Base-by-base conservation (phyloP, 1,140 invertebrate genomes). In the Metopolophium dirhodum region DNA sequence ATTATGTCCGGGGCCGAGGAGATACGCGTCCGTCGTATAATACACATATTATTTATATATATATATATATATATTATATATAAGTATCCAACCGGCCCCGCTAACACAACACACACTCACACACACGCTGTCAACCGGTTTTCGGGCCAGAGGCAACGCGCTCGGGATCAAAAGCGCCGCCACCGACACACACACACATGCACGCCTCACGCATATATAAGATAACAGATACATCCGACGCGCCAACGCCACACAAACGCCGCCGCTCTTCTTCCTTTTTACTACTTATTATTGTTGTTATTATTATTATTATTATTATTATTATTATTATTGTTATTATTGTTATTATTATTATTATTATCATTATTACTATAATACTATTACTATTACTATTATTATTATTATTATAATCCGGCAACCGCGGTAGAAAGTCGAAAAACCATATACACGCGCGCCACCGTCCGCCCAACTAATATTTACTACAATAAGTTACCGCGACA, bases 121-220 rank as follows among this genome's bases (percentile, higher is more conserved):
- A 30, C 57, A 90, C 89, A n/a, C 89, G 23, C 91, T 93, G 91
- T 93, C 91, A 93, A 93, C 91, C 91, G 91, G 91, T 93, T 93
- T 93, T 93, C 77, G 91, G 91, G 91, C 91, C 82, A 86, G 91
- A 86, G 82, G 91, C 91, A 93, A 86, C 91, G 91, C 91, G 91
- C 22, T 93, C 37, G 49, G 82, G 82, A 93, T 93, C 91, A 93
- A 93, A 93, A 86, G 91, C 30, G 91, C 91, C 91, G 91, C 68
- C 91, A 54, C 87, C 51, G 87, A 45, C 47, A 51, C 49, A 51
- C 47, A 49, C 90, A 26, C 68, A 83, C 68, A 41, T 41, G 41
- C 41, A 41, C 41, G 41, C 41, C 41, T 41, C 41, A 41, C 49
- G 35, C 49, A 41, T n/a, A 88, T 90, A 90, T 57, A 87, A 89